Base-by-base conservation (phyloP, 2,888 invertebrate genomes). In the Aelia acuminata region DNA sequence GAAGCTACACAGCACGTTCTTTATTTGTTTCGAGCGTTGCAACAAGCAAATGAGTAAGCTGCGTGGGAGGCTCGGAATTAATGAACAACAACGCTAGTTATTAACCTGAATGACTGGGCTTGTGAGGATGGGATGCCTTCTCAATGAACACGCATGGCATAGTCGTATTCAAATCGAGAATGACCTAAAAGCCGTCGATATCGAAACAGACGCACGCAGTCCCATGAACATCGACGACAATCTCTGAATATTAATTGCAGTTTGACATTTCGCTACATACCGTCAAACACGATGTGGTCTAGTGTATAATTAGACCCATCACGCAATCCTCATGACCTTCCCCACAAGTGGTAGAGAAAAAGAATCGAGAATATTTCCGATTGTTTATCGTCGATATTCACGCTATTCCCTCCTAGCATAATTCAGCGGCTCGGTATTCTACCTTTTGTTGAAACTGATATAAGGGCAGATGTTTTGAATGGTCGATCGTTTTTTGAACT, bases 201-300 rank as follows among this genome's bases (percentile, higher is more conserved):
- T 80, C 43, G 80, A 80, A 43, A 47, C n/a, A n/a, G n/a, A n/a
- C n/a, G n/a, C n/a, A 80, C 43, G n/a, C 11, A 80, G 80, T 47
- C 43, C 43, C 43, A 80, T 43, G 43, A 80, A 80, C 43, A n/a
- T 47, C 43, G 80, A 47, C 43, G n/a, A 80, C 80, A 80, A n/a
- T 80, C 43, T 80, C 43, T 80, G 80, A 43, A 80, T 80, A 80
- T 43, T 80, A 43, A 80, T 80, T 80, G n/a, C 20, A 22, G 80
- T 80, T 80, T 80, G 80, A 80, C 39, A 39, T 80, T 80, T 80
- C 80, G n/a, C 80, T 70, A 70, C 80, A 47, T 39, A 80, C 43
- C 80, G 80, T 43, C 43, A 80, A 80, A 80, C 43, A 80, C 80
- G 80, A 70, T 70, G 35, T 70, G 63, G 63, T 47, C 43, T 4